Conservation (phyloP, 2,797 vertebrate species). For the Taenioides sp. region DNA sequence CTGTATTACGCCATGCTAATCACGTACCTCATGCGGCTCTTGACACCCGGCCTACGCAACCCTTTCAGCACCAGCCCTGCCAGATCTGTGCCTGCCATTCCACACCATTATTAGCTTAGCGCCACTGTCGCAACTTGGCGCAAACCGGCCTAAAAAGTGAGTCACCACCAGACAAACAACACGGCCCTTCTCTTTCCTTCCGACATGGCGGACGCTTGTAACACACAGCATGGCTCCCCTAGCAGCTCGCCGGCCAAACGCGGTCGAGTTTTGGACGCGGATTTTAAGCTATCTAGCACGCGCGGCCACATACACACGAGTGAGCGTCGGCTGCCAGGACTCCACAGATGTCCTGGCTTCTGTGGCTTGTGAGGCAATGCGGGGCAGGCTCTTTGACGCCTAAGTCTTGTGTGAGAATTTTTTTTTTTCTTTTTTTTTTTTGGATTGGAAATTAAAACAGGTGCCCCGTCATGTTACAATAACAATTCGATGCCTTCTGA, state of each 20-base stretch:
- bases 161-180: slow-evolving; percentile 30
- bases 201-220: slow-evolving; percentile 47
- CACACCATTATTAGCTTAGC: slow-evolving; percentile 15
- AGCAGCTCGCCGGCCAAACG: slow-evolving; percentile 52
- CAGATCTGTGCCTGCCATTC: slow-evolving; percentile 6
- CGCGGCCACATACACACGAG: slow-evolving; percentile 6
- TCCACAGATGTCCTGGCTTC: slow-evolving; percentile 77
- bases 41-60: slow-evolving; percentile 15
- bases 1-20: slow-evolving; percentile 2
- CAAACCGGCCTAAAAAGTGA: slow-evolving; percentile 21
- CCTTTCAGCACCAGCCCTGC: background rate
- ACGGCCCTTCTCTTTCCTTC: slow-evolving; percentile 33
- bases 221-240: slow-evolving; percentile 51
- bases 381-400: slow-evolving; percentile 58
- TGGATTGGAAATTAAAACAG: slow-evolving; percentile 59
- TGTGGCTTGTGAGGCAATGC: slow-evolving; percentile 60
- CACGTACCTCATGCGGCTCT: slow-evolving; percentile 8
- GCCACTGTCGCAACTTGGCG: slow-evolving; percentile 3
- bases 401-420: slow-evolving; percentile 56
- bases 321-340: slow-evolving; percentile 47
- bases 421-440: slow-evolving; percentile 7
- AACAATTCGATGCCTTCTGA: slow-evolving; percentile 52
- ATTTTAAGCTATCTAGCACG: background rate
- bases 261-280: slow-evolving; percentile 26
- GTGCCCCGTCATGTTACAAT: slow-evolving; percentile 59